These are phyloP conservation scores for Pristionchus pacificus DNA, from an alignment of 1,140 invertebrate species.

Conservation along the genomic window DNA sequence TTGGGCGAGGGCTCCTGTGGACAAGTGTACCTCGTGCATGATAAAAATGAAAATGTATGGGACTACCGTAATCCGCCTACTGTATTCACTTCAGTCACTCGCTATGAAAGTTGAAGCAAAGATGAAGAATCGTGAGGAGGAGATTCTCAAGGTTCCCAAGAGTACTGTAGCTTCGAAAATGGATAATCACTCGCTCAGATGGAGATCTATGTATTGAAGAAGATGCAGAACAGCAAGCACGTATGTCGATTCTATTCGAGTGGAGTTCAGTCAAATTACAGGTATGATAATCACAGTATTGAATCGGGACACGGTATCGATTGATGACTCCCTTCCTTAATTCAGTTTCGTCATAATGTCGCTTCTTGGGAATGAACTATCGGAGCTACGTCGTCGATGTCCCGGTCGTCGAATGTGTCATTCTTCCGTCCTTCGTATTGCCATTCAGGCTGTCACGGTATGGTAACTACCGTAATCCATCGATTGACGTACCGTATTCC, in stretches of 20 bases:
- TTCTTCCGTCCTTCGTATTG: slow-evolving; percentile 35
- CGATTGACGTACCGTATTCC: not conserved
- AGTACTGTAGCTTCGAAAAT: not conserved
- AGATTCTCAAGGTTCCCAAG: slow-evolving; percentile 34
- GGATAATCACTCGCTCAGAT: slow-evolving; percentile 19
- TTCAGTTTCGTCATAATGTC: slow-evolving; percentile 43
- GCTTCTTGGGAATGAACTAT: slow-evolving; percentile 43
- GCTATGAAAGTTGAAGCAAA: slow-evolving; percentile 43
- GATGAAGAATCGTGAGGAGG: slow-evolving; percentile 45
- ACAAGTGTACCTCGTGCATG: slow-evolving; percentile 38
- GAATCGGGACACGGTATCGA: too few relatives aligned
- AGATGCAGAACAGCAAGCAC: slow-evolving; percentile 34
- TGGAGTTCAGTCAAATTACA: not conserved
- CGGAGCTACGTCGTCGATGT: slow-evolving; percentile 39
- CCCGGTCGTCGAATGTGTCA: slow-evolving; percentile 39
- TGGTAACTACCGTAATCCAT: not conserved
- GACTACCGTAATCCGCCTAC: not conserved
- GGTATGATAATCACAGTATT: too few relatives aligned
- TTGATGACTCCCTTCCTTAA: too few relatives aligned
- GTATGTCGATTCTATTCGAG: not conserved
- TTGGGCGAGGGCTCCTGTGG: slow-evolving; percentile 43
- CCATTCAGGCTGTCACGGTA: slow-evolving; percentile 34
- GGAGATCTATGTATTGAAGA: slow-evolving; percentile 44
- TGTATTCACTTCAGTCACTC: too few relatives aligned
- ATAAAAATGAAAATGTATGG: not conserved